Conservation (phyloP, 2,113 vertebrate species). For the Actenoides lindsayi region DNA sequence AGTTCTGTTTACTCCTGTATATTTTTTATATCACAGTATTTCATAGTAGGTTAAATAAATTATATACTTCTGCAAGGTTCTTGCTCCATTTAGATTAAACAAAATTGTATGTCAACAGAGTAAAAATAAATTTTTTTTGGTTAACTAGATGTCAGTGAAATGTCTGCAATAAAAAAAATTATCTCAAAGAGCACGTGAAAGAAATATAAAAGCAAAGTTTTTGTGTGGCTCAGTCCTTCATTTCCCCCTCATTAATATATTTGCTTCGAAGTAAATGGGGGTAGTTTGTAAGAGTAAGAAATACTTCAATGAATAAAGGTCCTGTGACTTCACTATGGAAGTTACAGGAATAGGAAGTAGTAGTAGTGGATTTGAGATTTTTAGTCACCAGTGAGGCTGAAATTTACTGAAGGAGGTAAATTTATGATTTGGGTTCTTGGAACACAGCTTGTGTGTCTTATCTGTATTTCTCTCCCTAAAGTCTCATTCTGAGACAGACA, state of each 20-base stretch:
- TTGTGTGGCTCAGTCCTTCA: not conserved
- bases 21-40: not conserved
- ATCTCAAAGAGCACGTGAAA: not conserved
- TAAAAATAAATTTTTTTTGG: not conserved
- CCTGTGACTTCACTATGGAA: not conserved
- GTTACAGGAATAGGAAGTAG: not conserved
- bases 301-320: not conserved
- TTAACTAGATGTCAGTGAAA: not conserved
- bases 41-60: not conserved
- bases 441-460: not conserved
- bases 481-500: not conserved
- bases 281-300: not conserved
- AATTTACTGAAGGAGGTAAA: not conserved
- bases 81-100: not conserved
- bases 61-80: not conserved
- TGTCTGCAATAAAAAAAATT: not conserved
- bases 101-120: not conserved
- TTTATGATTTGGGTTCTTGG: not conserved
- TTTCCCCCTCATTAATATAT: not conserved
- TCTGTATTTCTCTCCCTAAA: not conserved
- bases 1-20: not conserved
- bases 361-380: not conserved
- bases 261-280: not conserved
- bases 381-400: not conserved
- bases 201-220: not conserved